These are phyloP conservation scores for Matsumurasca onukii DNA, from an alignment of 1,140 invertebrate species.

Conservation along the genomic window DNA sequence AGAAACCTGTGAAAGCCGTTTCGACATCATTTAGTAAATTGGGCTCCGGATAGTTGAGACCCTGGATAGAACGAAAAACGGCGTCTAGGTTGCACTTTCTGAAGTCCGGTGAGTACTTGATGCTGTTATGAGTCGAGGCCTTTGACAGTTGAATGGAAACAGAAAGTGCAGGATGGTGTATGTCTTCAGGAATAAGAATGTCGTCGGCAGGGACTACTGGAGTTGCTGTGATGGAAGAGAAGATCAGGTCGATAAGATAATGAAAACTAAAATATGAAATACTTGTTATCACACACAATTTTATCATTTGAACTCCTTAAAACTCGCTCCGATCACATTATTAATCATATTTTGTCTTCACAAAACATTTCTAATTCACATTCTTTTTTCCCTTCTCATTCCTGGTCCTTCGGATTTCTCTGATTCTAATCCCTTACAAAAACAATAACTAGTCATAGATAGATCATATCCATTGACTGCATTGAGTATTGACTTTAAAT, in stretches of 20 bases:
- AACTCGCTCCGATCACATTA: too few species aligned
- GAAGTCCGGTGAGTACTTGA: not conserved
- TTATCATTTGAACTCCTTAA: too few species aligned
- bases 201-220: not conserved
- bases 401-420: too few species aligned
- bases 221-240: not conserved
- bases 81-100: constrained; percentile 6
- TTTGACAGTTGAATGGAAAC: not conserved
- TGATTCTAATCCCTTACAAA: too few species aligned
- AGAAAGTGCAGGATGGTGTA: not conserved
- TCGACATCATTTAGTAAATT: not conserved
- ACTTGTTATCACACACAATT: too few species aligned
- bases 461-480: too few species aligned
- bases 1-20: not conserved
- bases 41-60: not conserved
- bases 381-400: too few species aligned
- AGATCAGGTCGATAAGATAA: constrained; percentile 22
- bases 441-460: too few species aligned
- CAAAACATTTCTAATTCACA: too few species aligned
- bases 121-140: not conserved
- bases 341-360: too few species aligned
- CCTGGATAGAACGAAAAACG: constrained; percentile 3
- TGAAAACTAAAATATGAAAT: too few species aligned
- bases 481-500: too few species aligned
- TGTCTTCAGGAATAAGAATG: not conserved